Conservation (phyloP, 53 echinoderm and acorn worm genomes). For the Actinopyga echinites region DNA sequence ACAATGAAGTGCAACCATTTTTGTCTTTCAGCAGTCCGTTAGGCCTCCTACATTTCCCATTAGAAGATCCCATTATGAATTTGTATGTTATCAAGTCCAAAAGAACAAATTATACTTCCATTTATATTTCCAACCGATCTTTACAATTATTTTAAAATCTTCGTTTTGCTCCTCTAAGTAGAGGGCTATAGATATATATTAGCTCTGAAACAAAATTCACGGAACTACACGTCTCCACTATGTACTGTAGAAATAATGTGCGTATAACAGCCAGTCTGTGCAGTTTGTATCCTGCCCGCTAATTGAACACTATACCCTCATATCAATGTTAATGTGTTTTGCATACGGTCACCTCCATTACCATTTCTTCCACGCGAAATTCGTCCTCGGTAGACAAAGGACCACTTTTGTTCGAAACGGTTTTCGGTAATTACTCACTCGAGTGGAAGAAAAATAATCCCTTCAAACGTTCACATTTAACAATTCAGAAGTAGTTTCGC, state of each 20-base stretch:
- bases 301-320: too few species aligned
- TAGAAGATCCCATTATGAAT: slow-evolving; percentile 58
- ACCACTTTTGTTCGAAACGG: not conserved
- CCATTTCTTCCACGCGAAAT: not conserved
- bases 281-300: too few species aligned
- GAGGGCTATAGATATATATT: too few species aligned
- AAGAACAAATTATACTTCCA: not conserved
- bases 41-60: slow-evolving; percentile 57
- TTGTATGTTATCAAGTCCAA: not conserved
- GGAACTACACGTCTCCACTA: too few species aligned
- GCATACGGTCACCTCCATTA: not conserved
- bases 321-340: not conserved
- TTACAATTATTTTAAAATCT: too few species aligned
- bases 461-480: not conserved
- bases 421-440: not conserved
- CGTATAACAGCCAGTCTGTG: too few species aligned
- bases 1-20: slow-evolving; percentile 52
- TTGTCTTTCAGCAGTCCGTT: slow-evolving; percentile 54
- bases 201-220: too few species aligned
- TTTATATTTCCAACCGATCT: not conserved
- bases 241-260: too few species aligned
- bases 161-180: too few species aligned
- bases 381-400: not conserved
- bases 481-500: not conserved
- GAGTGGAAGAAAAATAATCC: not conserved